A percentile compares a stretch with the other conserved stretches of the same genome.
Evolutionary conservation across 2,888 invertebrate species (phyloP).

Genomic region (Prionchulus punctatus): DNA sequence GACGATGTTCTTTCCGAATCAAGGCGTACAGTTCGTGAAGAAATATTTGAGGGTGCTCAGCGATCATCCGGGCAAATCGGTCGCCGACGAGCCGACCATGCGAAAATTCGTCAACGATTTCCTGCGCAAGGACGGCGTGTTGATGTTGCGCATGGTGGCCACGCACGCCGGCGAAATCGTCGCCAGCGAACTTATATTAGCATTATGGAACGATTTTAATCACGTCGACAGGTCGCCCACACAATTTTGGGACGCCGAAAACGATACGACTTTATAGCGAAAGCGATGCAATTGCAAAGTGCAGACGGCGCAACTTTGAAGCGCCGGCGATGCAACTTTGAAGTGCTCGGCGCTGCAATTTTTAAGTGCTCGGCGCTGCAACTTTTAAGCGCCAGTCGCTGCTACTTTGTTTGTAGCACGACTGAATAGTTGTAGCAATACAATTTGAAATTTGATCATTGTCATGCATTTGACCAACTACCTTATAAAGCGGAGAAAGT

Average conservation of each 20-base stretch:
- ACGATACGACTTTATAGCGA: too few relatives aligned
- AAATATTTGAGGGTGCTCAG: conserved; percentile 30
- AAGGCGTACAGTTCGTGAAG: conserved; percentile 29
- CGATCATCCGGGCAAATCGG: conserved; percentile 29
- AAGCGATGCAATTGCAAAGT: too few relatives aligned
- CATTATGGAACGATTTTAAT: conserved; percentile 33
- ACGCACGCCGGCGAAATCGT: conserved; percentile 32
- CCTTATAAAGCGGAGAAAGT: too few relatives aligned
- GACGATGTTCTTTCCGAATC: conserved; percentile 30
- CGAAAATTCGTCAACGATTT: conserved; percentile 31
- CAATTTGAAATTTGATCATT: too few relatives aligned
- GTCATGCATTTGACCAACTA: too few relatives aligned
- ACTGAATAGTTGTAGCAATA: too few relatives aligned
- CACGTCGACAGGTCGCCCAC: conserved; percentile 29
- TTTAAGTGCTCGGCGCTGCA: too few relatives aligned
- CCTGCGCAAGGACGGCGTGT: conserved; percentile 25
- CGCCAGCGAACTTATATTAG: conserved; percentile 29
- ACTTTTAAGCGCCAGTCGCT: too few relatives aligned
- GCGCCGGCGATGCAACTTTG: too few relatives aligned
- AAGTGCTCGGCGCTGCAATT: too few relatives aligned
- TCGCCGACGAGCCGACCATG: conserved; percentile 28
- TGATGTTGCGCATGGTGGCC: conserved; percentile 32
- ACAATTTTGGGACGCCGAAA: conserved; percentile 30
- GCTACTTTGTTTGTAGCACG: too few relatives aligned
- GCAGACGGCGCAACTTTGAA: too few relatives aligned